Evolutionary conservation across 2,113 vertebrate species (phyloP), one percentile per base, ranked within the genome.

Genomic region (Haplotaxodon microlepis): DNA sequence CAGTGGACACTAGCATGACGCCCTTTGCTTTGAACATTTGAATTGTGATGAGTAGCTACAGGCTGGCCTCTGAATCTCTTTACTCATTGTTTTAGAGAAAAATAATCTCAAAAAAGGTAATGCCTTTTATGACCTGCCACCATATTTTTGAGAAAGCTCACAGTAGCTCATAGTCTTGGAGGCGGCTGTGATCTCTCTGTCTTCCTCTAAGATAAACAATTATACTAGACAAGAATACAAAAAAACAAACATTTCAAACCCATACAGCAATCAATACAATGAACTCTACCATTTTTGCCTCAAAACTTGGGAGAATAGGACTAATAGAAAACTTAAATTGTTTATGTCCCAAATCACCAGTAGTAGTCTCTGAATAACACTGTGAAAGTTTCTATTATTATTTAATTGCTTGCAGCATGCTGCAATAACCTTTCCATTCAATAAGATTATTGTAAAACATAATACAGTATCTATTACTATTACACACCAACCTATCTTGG

Each of bases 211-310:
- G 82, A 84, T 90, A 89, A 88, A 61, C 63, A 85, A 81, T 82
- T 45, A 19, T 31, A 19, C 56, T 66, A 47, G 81, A 87, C 86
- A 88, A 71, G 54, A 80, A 86, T 83, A 88, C 27, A 76, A 73
- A 45, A 42, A 27, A 27, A 1, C 29, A 7, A 88, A 85, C 4
- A 83, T 73, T 84, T 86, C 24, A 85, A 80, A 76, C n/a, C 88
- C 51, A 12, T 54, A 66, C 21, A 27, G 53, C 47, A 90, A 86
- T 91, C 86, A 85, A 90, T 88, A 85, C 47, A 86, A 89, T 71
- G n/a, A 81, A 84, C 61, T 81, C 31, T 69, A 17, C 31, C 21
- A 61, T 85, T 86, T 88, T 86, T 53, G 12, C 84, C 76, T 86
- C 16, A 42, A 78, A 86, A 82, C 83, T 42, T 21, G 4, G 16